A percentile compares a stretch with the other conserved stretches of the same genome.
phyloP scores from a whole-genome alignment of 2,113 vertebrate genomes.

The Acrocephalus arundinaceus region DNA sequence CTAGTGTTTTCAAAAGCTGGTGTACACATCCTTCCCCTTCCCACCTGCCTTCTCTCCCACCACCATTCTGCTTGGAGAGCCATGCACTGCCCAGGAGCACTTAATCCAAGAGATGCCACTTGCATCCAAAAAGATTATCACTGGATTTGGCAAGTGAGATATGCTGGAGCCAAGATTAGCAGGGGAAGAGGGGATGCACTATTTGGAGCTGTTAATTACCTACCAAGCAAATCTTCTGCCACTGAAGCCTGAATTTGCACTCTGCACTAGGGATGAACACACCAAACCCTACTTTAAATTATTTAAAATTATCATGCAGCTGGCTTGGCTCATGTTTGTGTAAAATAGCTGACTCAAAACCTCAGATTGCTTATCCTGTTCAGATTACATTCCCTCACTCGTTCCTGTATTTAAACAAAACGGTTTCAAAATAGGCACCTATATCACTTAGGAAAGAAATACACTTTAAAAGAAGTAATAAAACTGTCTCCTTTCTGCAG shows the following conservation, averaged over 20 bases:
- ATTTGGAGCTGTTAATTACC: background rate
- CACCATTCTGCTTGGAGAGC: background rate
- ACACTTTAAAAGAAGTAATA: constrained; percentile 26
- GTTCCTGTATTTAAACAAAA: background rate
- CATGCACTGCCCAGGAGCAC: fast-evolving
- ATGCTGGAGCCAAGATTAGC: background rate
- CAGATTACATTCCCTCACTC: background rate
- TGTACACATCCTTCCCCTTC: background rate
- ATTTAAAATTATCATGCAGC: background rate
- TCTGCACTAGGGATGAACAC: background rate
- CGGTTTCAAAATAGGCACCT: background rate
- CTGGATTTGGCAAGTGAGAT: background rate
- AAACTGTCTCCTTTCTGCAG: constrained; percentile 9
- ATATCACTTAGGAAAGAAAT: background rate
- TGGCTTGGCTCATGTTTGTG: background rate
- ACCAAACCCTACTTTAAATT: background rate
- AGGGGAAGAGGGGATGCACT: background rate
- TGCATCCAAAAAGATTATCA: background rate
- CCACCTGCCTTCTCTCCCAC: background rate
- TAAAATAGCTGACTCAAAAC: background rate
- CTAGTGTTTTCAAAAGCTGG: background rate
- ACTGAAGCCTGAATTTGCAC: background rate
- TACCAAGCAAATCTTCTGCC: background rate
- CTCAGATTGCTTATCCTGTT: background rate
- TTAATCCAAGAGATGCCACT: background rate